phyloP scores from a whole-genome alignment of 2,113 vertebrate species.

The Platysteira castanea region DNA sequence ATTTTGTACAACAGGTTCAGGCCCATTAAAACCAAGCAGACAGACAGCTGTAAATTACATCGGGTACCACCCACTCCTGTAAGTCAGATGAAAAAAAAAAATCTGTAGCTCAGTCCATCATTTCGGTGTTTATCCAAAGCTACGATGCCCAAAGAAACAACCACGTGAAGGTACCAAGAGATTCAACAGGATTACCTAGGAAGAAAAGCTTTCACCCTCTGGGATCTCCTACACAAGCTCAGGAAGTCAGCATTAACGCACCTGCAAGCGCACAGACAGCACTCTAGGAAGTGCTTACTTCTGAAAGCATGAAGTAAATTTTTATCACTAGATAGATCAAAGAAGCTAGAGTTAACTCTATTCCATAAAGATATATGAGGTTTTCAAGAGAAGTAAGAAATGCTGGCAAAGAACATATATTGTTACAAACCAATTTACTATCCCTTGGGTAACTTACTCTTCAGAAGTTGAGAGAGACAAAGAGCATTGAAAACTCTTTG shows the following conservation, averaged over 20 bases:
- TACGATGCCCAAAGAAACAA: not conserved
- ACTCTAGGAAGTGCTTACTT: not conserved
- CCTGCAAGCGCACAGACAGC: not conserved
- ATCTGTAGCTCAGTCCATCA: not conserved
- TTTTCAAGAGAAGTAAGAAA: not conserved
- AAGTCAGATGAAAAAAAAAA: not conserved
- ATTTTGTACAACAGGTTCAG: not conserved
- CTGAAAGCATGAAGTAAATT: not conserved
- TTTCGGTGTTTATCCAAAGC: not conserved
- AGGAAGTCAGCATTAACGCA: not conserved
- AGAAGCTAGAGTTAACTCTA: not conserved
- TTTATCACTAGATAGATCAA: not conserved
- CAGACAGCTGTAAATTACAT: not conserved
- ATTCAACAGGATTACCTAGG: not conserved
- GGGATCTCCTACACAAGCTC: not conserved
- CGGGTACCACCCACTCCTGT: not conserved
- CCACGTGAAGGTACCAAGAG: not conserved
- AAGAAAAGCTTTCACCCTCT: not conserved
- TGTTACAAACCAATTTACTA: not conserved
- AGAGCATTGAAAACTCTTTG: not conserved
- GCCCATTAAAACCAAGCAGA: not conserved
- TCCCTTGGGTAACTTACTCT: not conserved
- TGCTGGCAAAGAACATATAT: not conserved
- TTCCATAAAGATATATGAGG: not conserved
- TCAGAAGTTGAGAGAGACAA: not conserved